Percentiles rank a stretch among this genome's conserved stretches.
These are phyloP conservation scores for Motacilla tschutschensis DNA, from an alignment of 2,113 vertebrate genomes.

Conservation along the genomic window DNA sequence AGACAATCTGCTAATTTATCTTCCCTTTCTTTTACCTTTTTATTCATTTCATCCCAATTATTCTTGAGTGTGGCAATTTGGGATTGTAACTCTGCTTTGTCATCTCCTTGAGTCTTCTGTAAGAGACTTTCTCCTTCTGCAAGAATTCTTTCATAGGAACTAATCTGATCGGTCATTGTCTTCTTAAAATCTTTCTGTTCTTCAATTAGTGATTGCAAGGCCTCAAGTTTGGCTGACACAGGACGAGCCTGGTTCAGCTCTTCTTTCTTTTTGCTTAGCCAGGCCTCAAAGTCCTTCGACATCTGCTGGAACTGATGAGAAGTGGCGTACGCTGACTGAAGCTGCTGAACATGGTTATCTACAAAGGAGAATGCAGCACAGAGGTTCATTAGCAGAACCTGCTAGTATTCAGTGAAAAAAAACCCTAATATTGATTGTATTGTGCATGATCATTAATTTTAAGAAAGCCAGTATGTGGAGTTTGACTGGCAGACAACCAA, in stretches of 20 bases:
- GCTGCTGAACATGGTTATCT: constrained; percentile 87
- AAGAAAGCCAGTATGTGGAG: neutral
- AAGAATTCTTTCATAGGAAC: constrained; percentile 80
- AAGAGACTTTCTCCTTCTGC: constrained; percentile 89
- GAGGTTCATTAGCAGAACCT: neutral
- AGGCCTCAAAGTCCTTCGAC: constrained; percentile 89
- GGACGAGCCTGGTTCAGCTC: constrained; percentile 73
- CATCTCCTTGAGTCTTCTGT: constrained; percentile 86
- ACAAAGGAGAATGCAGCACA: constrained; percentile 42
- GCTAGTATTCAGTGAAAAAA: neutral
- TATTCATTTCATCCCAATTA: constrained; percentile 89
- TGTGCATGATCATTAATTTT: neutral
- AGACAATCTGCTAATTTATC: constrained; percentile 80
- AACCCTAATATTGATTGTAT: neutral
- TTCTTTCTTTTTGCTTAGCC: constrained; percentile 84
- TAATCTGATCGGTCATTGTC: constrained; percentile 71
- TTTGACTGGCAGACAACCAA: neutral
- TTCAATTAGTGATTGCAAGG: constrained; percentile 78
- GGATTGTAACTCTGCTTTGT: constrained; percentile 84
- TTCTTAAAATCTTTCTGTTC: constrained; percentile 80
- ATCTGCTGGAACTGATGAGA: constrained; percentile 94
- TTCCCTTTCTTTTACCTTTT: constrained; percentile 74
- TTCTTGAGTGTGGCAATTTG: constrained; percentile 82
- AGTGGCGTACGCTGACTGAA: constrained; percentile 86
- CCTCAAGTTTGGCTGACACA: constrained; percentile 82